Percentiles rank a stretch among this genome's conserved stretches.
Evolutionary conservation across 1,140 invertebrate genomes (phyloP).

Genomic region (Bombus waltoni): DNA sequence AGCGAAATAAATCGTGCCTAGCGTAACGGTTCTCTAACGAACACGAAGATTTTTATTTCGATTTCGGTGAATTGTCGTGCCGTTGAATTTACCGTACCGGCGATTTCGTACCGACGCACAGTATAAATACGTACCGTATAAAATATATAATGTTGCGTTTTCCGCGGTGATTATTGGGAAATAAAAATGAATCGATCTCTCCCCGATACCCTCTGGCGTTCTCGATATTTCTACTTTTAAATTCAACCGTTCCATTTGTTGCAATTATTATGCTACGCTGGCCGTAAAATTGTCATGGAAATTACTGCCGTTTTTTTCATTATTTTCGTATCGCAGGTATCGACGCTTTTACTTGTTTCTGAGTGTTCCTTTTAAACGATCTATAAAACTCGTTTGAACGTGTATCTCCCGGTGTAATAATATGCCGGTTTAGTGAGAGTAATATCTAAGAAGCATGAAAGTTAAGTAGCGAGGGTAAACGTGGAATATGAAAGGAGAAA

Average conservation of each 20-base stretch:
- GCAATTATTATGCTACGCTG: neutral
- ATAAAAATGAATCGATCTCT: conserved; percentile 14
- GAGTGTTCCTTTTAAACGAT: neutral
- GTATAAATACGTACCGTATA: neutral
- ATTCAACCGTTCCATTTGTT: neutral
- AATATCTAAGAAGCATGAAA: neutral
- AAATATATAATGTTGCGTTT: conserved; percentile 8
- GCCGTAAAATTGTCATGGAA: neutral
- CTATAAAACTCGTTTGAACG: neutral
- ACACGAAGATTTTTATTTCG: conserved; percentile 14
- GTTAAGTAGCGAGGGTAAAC: conserved; percentile 5
- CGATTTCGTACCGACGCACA: neutral
- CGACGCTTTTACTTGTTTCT: neutral
- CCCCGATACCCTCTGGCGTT: neutral
- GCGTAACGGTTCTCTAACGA: neutral
- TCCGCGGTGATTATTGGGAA: neutral
- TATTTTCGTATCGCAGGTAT: neutral
- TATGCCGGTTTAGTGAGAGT: neutral
- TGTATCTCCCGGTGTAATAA: neutral
- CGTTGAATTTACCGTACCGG: neutral
- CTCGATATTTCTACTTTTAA: neutral
- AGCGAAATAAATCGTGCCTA: neutral
- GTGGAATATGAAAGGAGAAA: neutral
- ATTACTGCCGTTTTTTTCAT: neutral
- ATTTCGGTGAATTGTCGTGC: neutral